Conservation (phyloP, 2,888 invertebrate species). For the Drosophila conformis region DNA sequence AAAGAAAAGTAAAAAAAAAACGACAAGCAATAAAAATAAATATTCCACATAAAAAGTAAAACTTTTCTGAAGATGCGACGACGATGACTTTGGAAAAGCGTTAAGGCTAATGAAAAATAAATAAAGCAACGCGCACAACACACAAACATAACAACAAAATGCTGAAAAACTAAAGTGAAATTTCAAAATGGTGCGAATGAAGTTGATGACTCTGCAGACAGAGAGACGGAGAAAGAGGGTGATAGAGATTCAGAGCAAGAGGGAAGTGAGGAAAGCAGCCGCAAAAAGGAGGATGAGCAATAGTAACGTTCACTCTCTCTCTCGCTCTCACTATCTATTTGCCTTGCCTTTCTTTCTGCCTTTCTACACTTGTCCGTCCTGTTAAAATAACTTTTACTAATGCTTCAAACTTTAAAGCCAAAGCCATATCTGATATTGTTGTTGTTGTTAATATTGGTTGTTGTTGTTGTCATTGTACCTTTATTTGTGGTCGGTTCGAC, state of each 20-base stretch:
- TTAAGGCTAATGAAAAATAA: constrained; percentile 73
- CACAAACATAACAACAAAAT: constrained; percentile 17
- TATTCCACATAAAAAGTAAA: constrained; percentile 73
- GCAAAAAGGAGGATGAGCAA: constrained; percentile 33
- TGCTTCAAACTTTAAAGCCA: constrained; percentile 38
- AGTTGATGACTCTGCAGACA: constrained; percentile 51
- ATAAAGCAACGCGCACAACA: constrained; percentile 49
- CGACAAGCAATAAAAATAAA: constrained; percentile 21
- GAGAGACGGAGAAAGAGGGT: not conserved
- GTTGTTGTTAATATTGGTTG: constrained; percentile 18
- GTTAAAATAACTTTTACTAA: constrained; percentile 69
- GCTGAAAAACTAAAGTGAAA: constrained; percentile 78
- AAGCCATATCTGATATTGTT: constrained; percentile 16
- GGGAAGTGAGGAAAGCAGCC: constrained; percentile 3
- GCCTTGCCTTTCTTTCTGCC: constrained; percentile 25
- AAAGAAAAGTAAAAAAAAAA: constrained; percentile 37
- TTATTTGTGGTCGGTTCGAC: constrained; percentile 46
- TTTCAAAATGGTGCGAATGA: constrained; percentile 53
- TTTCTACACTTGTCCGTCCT: constrained; percentile 35
- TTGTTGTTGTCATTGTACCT: constrained; percentile 54
- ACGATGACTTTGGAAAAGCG: constrained; percentile 77
- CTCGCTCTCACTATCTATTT: constrained; percentile 6
- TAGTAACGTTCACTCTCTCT: constrained; percentile 11
- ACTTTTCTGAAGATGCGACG: constrained; percentile 62
- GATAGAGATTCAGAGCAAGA: not conserved